These are phyloP conservation scores for Oikopleura vanhoeffeni DNA, from an alignment of 23 tunicate genomes.

Conservation along the genomic window DNA sequence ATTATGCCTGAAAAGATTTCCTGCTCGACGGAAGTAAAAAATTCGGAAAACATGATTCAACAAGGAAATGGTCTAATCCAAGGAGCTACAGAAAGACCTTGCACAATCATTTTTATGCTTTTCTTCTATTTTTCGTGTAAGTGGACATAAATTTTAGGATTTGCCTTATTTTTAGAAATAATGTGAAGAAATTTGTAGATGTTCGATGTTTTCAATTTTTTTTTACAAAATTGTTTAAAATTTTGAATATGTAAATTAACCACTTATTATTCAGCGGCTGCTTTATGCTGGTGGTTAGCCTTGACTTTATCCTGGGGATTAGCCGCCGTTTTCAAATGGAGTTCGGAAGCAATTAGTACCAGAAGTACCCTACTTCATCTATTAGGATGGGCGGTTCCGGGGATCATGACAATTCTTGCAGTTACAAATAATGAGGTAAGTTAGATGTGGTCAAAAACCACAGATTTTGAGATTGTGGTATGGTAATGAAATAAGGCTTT, in stretches of 20 bases:
- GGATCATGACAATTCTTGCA: neutral
- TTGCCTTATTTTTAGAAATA: too few species aligned
- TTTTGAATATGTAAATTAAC: too few species aligned
- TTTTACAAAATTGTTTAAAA: too few species aligned
- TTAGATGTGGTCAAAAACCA: too few species aligned
- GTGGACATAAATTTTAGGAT: slow-evolving; percentile 5
- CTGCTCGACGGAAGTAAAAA: neutral
- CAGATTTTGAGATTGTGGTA: too few species aligned
- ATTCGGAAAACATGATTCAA: neutral
- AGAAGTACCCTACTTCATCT: neutral
- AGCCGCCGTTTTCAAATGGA: neutral
- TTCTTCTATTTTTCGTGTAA: slow-evolving; percentile 9
- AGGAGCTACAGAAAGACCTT: neutral
- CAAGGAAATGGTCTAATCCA: slow-evolving; percentile 4
- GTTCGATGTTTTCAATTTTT: too few species aligned
- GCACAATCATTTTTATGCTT: neutral
- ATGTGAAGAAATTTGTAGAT: too few species aligned
- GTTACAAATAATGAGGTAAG: slow-evolving; percentile 6
- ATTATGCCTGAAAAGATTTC: neutral
- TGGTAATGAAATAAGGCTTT: too few species aligned
- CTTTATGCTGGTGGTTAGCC: slow-evolving; percentile 12
- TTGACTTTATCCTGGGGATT: slow-evolving; percentile 13
- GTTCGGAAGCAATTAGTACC: neutral
- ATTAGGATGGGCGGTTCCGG: neutral
- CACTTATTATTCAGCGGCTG: slow-evolving; percentile 14